Conservation (phyloP, 2,797 vertebrate species). For the Schizopygopsis pylzovi region DNA sequence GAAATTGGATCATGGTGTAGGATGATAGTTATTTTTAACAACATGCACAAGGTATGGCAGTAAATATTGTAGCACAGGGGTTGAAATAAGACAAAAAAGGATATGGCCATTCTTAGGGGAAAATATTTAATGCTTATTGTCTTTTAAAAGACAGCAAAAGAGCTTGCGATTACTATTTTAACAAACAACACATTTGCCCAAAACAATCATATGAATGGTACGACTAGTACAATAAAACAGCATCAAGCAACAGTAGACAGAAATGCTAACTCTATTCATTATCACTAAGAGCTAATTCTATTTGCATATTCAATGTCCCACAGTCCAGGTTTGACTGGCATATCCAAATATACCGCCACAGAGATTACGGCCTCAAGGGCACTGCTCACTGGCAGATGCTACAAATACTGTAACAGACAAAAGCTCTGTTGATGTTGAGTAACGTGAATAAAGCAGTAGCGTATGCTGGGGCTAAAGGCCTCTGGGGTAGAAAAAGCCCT, state of each 20-base stretch:
- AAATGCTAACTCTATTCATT: neutral
- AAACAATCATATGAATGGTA: neutral
- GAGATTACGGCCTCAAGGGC: neutral
- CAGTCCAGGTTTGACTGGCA: neutral
- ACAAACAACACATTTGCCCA: neutral
- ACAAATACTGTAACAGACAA: conserved; percentile 12
- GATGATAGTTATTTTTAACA: conserved; percentile 28
- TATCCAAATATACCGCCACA: neutral
- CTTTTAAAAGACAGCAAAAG: neutral
- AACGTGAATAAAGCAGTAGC: neutral
- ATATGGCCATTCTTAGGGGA: neutral
- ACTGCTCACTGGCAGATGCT: neutral
- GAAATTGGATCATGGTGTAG: neutral
- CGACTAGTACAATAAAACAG: neutral
- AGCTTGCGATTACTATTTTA: neutral
- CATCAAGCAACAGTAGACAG: neutral
- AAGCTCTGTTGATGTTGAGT: conserved; percentile 2
- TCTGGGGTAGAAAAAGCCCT: conserved; percentile 18
- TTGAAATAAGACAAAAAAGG: neutral
- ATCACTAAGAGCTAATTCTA: conserved; percentile 1
- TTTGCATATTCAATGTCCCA: neutral
- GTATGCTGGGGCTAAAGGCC: neutral
- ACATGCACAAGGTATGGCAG: neutral
- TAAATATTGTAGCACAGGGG: neutral
- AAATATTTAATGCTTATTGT: neutral